Evolutionary conservation across 2,797 vertebrate species (phyloP).

Genomic region (Sebastes oblongus): DNA sequence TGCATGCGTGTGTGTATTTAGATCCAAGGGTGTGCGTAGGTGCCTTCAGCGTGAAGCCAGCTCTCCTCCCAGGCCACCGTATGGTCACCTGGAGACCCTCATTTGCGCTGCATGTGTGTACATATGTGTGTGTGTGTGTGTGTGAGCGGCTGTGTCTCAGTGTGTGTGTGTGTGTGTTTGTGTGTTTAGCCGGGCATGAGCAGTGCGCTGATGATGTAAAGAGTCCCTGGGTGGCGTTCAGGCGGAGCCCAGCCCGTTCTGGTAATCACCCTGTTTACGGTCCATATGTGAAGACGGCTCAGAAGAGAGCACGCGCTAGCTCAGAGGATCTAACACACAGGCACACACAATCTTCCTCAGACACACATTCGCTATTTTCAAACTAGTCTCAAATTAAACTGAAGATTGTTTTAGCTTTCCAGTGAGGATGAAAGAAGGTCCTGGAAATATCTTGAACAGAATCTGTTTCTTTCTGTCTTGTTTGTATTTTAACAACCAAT

Average conservation of each 20-base stretch:
- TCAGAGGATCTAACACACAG: slow-evolving; percentile 60
- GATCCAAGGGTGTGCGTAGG: slow-evolving; percentile 50
- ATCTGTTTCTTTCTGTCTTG: not conserved
- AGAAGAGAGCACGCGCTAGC: slow-evolving; percentile 67
- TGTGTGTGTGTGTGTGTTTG: slow-evolving; percentile 56
- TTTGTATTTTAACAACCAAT: not conserved
- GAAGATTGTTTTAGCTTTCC: slow-evolving; percentile 50
- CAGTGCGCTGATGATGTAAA: slow-evolving; percentile 80
- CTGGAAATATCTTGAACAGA: slow-evolving; percentile 17
- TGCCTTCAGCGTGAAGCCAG: slow-evolving; percentile 47
- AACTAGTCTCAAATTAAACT: slow-evolving; percentile 52
- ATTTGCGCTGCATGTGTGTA: slow-evolving; percentile 26
- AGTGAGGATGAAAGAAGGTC: slow-evolving; percentile 21
- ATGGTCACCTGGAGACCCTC: slow-evolving; percentile 78
- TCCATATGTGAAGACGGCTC: slow-evolving; percentile 84
- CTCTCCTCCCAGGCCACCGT: slow-evolving; percentile 72
- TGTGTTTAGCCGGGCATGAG: slow-evolving; percentile 78
- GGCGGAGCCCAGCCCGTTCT: slow-evolving; percentile 80
- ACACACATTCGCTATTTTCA: slow-evolving; percentile 44
- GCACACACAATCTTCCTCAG: slow-evolving; percentile 43
- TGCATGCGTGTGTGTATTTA: slow-evolving; percentile 16
- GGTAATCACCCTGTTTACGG: slow-evolving; percentile 86
- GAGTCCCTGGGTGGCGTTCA: slow-evolving; percentile 84
- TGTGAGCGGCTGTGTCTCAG: slow-evolving; percentile 7
- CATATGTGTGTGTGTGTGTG: slow-evolving; percentile 60